Evolutionary conservation across 2,888 invertebrate genomes (phyloP).

Genomic region (Calliphora vomitoria): DNA sequence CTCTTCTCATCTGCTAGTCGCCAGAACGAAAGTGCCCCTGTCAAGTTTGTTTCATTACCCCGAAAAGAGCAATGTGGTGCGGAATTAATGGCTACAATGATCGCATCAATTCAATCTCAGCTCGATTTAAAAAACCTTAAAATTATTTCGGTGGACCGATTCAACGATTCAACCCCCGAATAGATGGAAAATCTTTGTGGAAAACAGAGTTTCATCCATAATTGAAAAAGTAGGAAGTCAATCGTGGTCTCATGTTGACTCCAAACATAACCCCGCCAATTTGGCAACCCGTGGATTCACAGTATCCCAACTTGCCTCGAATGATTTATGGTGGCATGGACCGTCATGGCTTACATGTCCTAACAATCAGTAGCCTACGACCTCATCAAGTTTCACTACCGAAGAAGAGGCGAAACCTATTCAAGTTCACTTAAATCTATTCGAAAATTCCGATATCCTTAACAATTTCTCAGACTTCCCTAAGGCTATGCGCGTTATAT

Average conservation of each 20-base stretch:
- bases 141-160: neutral
- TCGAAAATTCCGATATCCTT: no score
- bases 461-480: no score
- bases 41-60: no score
- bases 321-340: neutral
- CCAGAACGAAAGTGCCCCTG: no score
- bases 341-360: neutral
- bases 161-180: conserved; percentile 14
- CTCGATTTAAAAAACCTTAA: neutral
- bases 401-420: no score
- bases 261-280: neutral
- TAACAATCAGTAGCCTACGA: neutral
- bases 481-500: no score
- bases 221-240: conserved; percentile 10
- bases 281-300: neutral
- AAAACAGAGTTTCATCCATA: conserved; percentile 29
- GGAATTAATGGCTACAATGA: conserved; percentile 8
- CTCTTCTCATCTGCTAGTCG: no score
- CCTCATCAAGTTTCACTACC: no score
- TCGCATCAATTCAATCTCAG: conserved; percentile 9
- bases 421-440: no score
- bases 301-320: neutral
- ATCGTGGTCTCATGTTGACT: conserved; percentile 6
- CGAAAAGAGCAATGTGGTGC: neutral
- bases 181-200: conserved; percentile 17